Conservation (phyloP, 2,113 vertebrate species). For the Eonycteris spelaea region DNA sequence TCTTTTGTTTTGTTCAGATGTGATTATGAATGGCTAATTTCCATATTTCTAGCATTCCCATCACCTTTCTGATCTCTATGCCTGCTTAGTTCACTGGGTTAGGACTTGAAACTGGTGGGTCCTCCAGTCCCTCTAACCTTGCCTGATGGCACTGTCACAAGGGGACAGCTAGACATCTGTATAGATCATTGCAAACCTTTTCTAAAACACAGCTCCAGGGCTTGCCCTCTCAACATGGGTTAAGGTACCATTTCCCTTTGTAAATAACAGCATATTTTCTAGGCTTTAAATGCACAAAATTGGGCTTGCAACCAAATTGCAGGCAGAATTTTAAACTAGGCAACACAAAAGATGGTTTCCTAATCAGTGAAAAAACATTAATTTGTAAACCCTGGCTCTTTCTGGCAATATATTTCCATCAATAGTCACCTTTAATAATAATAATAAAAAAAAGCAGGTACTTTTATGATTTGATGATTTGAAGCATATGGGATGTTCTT, state of each 20-base stretch:
- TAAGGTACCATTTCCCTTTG: not conserved
- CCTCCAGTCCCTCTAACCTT: not conserved
- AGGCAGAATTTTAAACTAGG: conserved; percentile 24
- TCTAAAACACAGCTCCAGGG: not conserved
- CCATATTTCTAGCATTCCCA: not conserved
- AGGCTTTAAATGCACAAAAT: not conserved
- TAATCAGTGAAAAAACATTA: conserved; percentile 33
- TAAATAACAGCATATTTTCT: not conserved
- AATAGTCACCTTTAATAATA: not conserved
- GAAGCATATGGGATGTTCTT: conserved; percentile 8
- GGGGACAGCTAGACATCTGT: not conserved
- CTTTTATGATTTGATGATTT: conserved; percentile 55
- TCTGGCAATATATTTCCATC: conserved; percentile 1
- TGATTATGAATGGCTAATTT: conserved; percentile 30
- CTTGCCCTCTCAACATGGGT: not conserved
- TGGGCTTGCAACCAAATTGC: not conserved
- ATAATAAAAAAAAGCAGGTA: not conserved
- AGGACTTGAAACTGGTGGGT: not conserved
- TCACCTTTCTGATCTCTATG: not conserved
- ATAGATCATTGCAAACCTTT: not conserved
- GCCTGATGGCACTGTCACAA: not conserved
- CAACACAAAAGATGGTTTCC: conserved; percentile 4
- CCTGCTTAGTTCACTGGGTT: not conserved
- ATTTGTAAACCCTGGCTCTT: conserved; percentile 2
- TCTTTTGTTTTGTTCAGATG: conserved; percentile 13